Base-by-base conservation (phyloP, 2,797 vertebrate genomes). In the Pseudochaenichthys georgianus region DNA sequence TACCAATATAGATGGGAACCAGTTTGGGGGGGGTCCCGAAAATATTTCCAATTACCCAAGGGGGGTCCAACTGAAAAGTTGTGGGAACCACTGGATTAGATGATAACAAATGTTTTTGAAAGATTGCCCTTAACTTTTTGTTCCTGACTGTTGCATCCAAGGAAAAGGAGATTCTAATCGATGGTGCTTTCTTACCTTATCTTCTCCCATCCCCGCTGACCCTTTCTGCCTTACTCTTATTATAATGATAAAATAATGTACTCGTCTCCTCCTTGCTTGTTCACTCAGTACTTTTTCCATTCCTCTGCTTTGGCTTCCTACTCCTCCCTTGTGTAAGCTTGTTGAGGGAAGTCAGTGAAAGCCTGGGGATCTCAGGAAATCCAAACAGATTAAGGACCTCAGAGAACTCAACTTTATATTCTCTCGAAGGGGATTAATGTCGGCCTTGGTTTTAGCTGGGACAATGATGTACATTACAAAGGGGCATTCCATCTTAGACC, bases 331-430 rank as follows among this genome's bases (percentile, higher is more conserved):
- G n/a, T 62, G 52, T 16, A 9, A 66, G 73, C 54, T 69, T 55
- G 58, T 43, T 73, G 77, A 82, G 86, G 82, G 79, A 89, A 88
- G 83, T 72, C 77, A 79, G 77, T 85, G 77, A 83, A 92, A 89
- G 81, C 81, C 77, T 34, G 50, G 19, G 82, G 88, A 89, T 92
- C 77, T 90, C 66, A 73, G 69, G 64, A 82, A 83, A 90, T 91
- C 88, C 83, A 88, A 88, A 85, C 71, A 86, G 89, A 91, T 93
- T 89, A 88, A 46, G 68, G 81, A 84, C 80, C 82, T 72, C 64
- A 16, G 81, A 67, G 76, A 81, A 60, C 72, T 17, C 59, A 65
- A 80, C 67, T 81, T 85, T 83, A 63, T 74, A 64, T 77, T 73
- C 57, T 67, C 73, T 75, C 54, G n/a, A 11, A 64, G 73, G 77